These are phyloP conservation scores for Nycticebus coucang DNA, from an alignment of 2,113 vertebrate genomes.

Conservation along the genomic window DNA sequence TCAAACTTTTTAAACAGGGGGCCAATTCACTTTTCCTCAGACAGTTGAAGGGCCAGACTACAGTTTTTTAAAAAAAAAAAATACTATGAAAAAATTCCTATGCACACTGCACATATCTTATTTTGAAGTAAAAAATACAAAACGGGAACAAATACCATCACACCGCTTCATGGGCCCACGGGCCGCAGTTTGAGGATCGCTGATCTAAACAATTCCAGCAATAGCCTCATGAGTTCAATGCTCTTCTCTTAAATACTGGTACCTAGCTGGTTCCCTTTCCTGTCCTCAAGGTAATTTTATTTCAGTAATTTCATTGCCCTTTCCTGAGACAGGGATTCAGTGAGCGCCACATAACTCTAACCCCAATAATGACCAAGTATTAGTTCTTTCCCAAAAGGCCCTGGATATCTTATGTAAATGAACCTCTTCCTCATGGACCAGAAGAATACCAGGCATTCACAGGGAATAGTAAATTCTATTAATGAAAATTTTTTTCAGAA, in stretches of 20 bases:
- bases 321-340: not conserved
- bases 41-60: no score
- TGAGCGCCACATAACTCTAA: not conserved
- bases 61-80: no score
- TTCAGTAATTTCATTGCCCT: not conserved
- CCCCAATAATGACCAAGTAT: not conserved
- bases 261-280: not conserved
- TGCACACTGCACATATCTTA: no score
- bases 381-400: not conserved
- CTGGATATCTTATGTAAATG: not conserved
- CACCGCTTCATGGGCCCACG: no score
- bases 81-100: no score
- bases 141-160: no score
- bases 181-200: no score
- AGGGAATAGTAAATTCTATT: constrained; percentile 32
- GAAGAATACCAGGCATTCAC: not conserved
- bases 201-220: not conserved
- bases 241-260: not conserved
- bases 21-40: no score
- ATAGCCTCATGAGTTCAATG: not conserved
- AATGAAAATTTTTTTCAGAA: constrained; percentile 48
- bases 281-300: not conserved
- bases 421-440: constrained; percentile 11
- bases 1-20: no score
- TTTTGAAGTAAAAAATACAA: no score